Base-by-base conservation (phyloP, 1,140 invertebrate genomes). In the Scaptomyza montana region DNA sequence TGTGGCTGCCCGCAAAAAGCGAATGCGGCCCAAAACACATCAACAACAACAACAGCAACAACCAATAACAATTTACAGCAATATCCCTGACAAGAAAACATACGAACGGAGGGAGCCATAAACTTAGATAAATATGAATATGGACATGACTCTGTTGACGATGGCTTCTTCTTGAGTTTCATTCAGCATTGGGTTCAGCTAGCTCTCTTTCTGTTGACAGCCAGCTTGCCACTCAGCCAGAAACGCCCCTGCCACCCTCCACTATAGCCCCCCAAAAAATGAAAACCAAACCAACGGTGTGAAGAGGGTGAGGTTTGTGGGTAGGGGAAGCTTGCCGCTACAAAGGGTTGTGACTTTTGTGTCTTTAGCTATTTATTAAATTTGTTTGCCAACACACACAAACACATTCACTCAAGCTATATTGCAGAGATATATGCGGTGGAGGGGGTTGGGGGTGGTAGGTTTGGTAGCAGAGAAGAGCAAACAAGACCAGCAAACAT, bases 301-400 rank as follows among this genome's bases (percentile, higher is more conserved):
- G 12, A 6, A 46, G 25, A 13, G 36, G 16, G 10, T 33, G 7
- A 10, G 10, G 41, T 16, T 10, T 36, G 28, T 50, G 10, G 16
- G 13, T 39, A 21, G 28, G 9, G 21, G 10, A 25, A 25, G 30
- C 25, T 56, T 43, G 21, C 39, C 57, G 49, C 60, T 75, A 57
- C 82, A 86, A 86, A 86, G 82, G 82, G 82, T 86, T 86, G 82
- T 87, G 82, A 86, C 81, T 86, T 86, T 87, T 77, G 63, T 79
- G 73, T 89, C 73, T 80, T 89, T 84, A 89, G 84, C 84, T 87
- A 87, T 87, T 87, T 87, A 87, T 87, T 87, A 87, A 87, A 87
- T 82, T 87, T 87, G 84, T 87, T 87, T 87, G 78, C 82, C 50
- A 70, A 68, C 63, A 67, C 57, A 85, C n/a, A 47, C 6, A 30